Conservation (phyloP, 2,888 invertebrate genomes). For the Lepeophtheirus nordmannii region DNA sequence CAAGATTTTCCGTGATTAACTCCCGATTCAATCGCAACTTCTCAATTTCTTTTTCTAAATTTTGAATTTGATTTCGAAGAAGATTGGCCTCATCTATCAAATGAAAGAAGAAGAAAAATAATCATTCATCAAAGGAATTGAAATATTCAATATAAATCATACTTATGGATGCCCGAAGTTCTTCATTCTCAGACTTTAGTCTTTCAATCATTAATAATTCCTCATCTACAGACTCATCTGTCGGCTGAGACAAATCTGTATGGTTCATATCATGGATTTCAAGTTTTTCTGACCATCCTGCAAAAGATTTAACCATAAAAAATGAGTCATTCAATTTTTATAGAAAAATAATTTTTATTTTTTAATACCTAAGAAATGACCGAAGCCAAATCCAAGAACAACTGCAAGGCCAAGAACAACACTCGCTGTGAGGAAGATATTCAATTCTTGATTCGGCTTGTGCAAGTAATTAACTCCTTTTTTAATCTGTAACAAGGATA, state of each 20-base stretch:
- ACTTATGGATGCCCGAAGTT: too few species aligned
- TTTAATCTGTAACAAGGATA: not conserved
- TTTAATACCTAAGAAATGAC: not conserved
- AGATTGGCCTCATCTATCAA: too few species aligned
- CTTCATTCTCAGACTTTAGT: too few species aligned
- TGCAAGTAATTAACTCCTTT: conserved; percentile 4
- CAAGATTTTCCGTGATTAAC: not conserved
- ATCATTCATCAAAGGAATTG: too few species aligned
- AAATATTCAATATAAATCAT: too few species aligned
- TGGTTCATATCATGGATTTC: not conserved
- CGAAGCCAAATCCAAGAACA: conserved; percentile 8
- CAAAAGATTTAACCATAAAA: too few species aligned
- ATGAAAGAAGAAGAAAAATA: too few species aligned
- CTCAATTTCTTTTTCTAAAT: not conserved
- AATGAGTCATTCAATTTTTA: too few species aligned
- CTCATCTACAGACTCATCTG: too few species aligned
- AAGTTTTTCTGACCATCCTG: conserved; percentile 13
- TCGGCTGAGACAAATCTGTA: too few species aligned
- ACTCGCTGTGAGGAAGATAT: not conserved
- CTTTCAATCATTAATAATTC: too few species aligned
- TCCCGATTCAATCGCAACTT: not conserved
- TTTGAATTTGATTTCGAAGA: not conserved
- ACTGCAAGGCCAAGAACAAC: not conserved
- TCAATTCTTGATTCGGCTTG: not conserved
- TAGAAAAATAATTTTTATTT: too few species aligned